A percentile compares a stretch with the other conserved stretches of the same genome.
phyloP scores from a whole-genome alignment of 2,888 invertebrate genomes.

The Pseudanteris insignis region DNA sequence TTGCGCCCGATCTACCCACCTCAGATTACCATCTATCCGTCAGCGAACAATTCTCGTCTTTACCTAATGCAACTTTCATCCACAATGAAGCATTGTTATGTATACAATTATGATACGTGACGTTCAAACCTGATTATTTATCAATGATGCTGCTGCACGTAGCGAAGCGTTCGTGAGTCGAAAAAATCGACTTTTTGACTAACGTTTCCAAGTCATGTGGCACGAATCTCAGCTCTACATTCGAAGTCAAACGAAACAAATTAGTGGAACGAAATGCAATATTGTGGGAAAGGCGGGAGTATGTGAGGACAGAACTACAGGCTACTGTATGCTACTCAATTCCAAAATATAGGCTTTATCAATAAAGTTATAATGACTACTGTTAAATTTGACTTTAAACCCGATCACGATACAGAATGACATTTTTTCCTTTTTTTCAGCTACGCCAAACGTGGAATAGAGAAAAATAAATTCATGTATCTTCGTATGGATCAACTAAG shows the following conservation, averaged over 20 bases:
- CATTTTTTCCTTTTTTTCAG: too few species aligned
- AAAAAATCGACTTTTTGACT: neutral
- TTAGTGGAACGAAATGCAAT: neutral
- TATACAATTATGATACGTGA: slow-evolving; percentile 31
- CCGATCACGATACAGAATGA: too few species aligned
- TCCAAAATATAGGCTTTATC: too few species aligned
- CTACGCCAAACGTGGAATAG: too few species aligned
- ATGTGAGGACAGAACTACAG: too few species aligned
- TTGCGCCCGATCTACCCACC: slow-evolving; percentile 11
- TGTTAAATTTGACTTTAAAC: too few species aligned
- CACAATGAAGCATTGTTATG: slow-evolving; percentile 28
- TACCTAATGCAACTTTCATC: slow-evolving; percentile 16
- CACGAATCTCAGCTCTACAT: neutral
- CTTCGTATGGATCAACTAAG: too few species aligned
- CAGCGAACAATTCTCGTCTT: slow-evolving; percentile 5
- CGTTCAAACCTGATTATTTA: slow-evolving; percentile 25
- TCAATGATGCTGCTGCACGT: slow-evolving; percentile 10
- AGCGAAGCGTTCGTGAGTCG: neutral
- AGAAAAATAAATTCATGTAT: too few species aligned
- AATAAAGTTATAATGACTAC: too few species aligned
- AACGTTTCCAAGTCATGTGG: neutral
- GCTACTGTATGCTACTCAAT: too few species aligned
- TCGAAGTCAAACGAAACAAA: neutral
- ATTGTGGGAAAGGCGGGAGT: neutral
- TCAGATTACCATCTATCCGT: slow-evolving; percentile 17